Percentiles rank a stretch among this genome's conserved stretches.
Evolutionary conservation across 2,797 vertebrate species (phyloP).

Genomic region (Poeciliopsis infans): DNA sequence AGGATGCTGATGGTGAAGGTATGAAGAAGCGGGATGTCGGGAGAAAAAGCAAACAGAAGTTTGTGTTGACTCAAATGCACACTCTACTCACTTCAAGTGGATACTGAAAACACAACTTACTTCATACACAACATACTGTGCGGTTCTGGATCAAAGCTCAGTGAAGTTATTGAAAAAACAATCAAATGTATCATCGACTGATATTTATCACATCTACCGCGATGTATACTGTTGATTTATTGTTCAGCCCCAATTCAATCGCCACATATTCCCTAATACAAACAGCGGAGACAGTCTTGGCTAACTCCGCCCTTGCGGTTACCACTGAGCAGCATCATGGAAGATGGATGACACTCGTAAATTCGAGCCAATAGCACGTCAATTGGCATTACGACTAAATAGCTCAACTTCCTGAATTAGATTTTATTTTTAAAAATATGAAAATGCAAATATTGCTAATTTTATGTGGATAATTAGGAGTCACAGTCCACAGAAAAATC

Average conservation of each 20-base stretch:
- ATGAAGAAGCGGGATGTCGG: neutral
- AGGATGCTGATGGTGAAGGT: neutral
- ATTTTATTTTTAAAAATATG: neutral
- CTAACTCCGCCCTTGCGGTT: neutral
- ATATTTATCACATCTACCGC: too few relatives aligned
- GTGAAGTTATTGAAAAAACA: too few relatives aligned
- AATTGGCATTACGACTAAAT: too few relatives aligned
- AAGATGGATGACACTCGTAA: neutral
- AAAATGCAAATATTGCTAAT: neutral
- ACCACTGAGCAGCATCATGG: neutral
- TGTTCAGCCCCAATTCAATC: neutral
- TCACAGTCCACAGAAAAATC: neutral
- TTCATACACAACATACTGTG: too few relatives aligned
- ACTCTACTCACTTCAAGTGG: neutral
- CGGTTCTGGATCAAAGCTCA: too few relatives aligned
- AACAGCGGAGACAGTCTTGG: neutral
- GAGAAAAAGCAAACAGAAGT: neutral
- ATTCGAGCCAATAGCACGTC: neutral
- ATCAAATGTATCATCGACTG: too few relatives aligned
- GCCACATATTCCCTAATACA: neutral
- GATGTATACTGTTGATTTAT: too few relatives aligned
- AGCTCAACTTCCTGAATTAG: too few relatives aligned
- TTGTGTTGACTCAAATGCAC: neutral
- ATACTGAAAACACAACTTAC: constrained; percentile 6
- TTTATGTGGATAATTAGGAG: neutral